Base-by-base conservation (phyloP, 2,113 vertebrate species). In the Nanorana parkeri region DNA sequence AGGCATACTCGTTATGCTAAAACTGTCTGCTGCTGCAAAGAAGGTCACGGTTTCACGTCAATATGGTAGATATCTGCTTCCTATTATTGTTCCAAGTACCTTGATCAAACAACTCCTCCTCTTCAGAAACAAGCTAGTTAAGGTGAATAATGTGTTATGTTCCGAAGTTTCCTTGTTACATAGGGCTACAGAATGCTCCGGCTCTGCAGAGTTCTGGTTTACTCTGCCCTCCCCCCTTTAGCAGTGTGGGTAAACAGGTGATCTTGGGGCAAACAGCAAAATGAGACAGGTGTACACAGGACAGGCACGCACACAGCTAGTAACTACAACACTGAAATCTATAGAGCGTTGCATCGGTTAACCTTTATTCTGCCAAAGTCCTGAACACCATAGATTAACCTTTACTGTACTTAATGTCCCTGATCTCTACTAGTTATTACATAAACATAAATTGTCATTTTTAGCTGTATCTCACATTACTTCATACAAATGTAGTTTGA, bases 221-320 rank as follows among this genome's bases (percentile, higher is more conserved):
- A 60, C 58, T 54, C 29, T 76, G 67, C 78, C 66, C 23, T 29
- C n/a, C 63, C 60, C 79, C 69, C n/a, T 36, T 58, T 52, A 58
- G 23, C 63, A 55, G 71, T 76, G 63, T 83, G 23, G 71, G 32
- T 68, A 83, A 83, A 75, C 72, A 83, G 80, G 80, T 68, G 80
- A 83, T 83, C 71, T 76, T 76, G 80, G 80, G 80, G 72, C 72
- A 83, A 83, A 83, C 72, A 83, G 72, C n/a, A 72, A 67, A 60
- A 76, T n/a, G 58, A 76, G 80, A 76, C 72, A 68, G 72, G 72
- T 83, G 80, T 83, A 83, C 71, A 83, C 72, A 76, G 21, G 54
- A 11, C 80, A 58, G 80, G 21, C 80, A 81, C 80, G 80, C 80
- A 81, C 64, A 66, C 78, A 24, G 26, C 63, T 28, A 76, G 80